These are phyloP conservation scores for Nibea coibor DNA, from an alignment of 2,113 vertebrate species.

Conservation along the genomic window DNA sequence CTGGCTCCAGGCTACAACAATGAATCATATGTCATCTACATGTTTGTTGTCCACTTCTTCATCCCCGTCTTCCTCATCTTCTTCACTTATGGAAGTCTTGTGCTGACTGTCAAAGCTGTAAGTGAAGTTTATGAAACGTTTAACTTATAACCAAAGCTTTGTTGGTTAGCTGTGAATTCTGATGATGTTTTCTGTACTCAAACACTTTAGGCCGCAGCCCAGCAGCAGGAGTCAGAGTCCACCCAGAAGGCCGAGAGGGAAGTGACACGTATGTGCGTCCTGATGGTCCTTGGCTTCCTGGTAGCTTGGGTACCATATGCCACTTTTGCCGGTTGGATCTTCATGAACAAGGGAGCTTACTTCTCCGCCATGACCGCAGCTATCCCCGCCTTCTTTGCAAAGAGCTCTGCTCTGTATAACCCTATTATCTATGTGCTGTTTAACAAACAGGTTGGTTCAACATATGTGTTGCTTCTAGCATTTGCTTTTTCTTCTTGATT, in stretches of 20 bases:
- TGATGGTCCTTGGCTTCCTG: constrained; percentile 86
- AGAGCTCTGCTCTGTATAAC: constrained; percentile 87
- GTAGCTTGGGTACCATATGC: constrained; percentile 86
- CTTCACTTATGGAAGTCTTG: constrained; percentile 85
- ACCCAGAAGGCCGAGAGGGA: constrained; percentile 88
- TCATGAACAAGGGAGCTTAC: constrained; percentile 84
- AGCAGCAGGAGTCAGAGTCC: constrained; percentile 85
- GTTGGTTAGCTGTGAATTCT: not conserved
- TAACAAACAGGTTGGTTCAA: constrained; percentile 85
- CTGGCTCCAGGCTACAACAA: constrained; percentile 84
- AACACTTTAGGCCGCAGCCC: constrained; percentile 69
- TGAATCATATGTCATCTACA: constrained; percentile 57
- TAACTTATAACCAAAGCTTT: too few relatives aligned
- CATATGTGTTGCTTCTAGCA: not conserved
- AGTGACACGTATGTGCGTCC: constrained; percentile 86
- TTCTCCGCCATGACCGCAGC: constrained; percentile 81
- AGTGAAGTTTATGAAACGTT: not conserved
- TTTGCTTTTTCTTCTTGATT: not conserved
- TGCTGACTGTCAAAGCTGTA: constrained; percentile 75
- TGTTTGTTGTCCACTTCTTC: constrained; percentile 22
- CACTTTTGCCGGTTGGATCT: constrained; percentile 84
- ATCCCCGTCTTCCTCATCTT: constrained; percentile 19
- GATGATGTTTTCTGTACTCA: not conserved
- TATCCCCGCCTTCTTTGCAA: constrained; percentile 87
- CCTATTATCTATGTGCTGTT: constrained; percentile 82